Percentiles rank a stretch among this genome's conserved stretches.
phyloP scores from a whole-genome alignment of 2,888 invertebrate genomes.

The Phragmatobia fuliginosa region DNA sequence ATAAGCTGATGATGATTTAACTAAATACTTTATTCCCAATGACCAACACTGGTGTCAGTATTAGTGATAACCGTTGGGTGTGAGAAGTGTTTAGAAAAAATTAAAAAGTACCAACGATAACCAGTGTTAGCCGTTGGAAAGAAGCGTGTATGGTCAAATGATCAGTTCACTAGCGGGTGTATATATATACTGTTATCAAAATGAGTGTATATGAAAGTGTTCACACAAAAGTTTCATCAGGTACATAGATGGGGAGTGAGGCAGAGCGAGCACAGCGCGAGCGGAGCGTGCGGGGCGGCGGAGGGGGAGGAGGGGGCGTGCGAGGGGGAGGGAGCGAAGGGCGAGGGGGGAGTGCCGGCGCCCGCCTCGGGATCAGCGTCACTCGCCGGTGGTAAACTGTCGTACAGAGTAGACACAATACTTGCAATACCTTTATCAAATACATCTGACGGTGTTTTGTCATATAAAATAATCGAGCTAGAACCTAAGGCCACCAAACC shows the following conservation, averaged over 20 bases:
- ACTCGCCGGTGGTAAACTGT: constrained; percentile 9
- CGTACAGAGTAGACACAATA: neutral
- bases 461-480: too few relatives aligned
- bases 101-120: too few relatives aligned
- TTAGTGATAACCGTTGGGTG: too few relatives aligned
- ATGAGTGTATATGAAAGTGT: neutral
- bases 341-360: constrained; percentile 5
- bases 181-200: neutral
- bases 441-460: neutral
- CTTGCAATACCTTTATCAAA: neutral
- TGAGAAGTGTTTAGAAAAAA: too few relatives aligned
- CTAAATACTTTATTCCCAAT: too few relatives aligned
- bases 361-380: neutral
- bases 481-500: too few relatives aligned
- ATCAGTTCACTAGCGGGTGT: constrained; percentile 1
- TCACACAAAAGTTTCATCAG: constrained; percentile 34
- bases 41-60: too few relatives aligned
- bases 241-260: constrained; percentile 6
- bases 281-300: neutral
- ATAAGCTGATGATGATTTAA: too few relatives aligned
- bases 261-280: neutral
- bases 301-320: too few relatives aligned
- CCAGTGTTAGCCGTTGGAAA: too few relatives aligned
- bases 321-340: neutral
- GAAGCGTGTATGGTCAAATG: neutral